These are phyloP conservation scores for Thymallus thymallus DNA, from an alignment of 2,113 vertebrate genomes.

Conservation along the genomic window DNA sequence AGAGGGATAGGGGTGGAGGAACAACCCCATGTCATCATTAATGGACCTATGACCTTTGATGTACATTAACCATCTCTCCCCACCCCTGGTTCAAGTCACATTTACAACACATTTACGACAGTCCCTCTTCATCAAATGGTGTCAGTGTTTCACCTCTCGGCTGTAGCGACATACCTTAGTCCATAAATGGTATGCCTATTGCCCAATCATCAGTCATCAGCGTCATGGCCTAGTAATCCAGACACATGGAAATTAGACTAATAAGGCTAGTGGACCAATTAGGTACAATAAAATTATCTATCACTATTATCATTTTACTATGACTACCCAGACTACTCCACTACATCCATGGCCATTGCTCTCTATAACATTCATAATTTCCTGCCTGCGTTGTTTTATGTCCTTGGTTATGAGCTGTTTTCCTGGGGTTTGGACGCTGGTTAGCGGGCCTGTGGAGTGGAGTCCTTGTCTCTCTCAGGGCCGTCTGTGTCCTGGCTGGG, in stretches of 20 bases:
- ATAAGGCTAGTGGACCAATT: not conserved
- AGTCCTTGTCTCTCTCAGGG: conserved; percentile 11
- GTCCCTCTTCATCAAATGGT: not conserved
- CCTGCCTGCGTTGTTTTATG: not conserved
- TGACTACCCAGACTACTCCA: not conserved
- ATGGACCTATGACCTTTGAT: not conserved
- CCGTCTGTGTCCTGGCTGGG: not conserved
- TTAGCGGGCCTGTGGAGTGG: not conserved
- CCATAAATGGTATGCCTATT: not conserved
- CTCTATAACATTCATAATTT: not conserved
- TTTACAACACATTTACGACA: not conserved
- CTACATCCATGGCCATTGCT: not conserved
- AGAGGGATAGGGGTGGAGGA: not conserved
- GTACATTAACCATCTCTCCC: not conserved
- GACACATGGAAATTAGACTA: not conserved
- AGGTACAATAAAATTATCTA: not conserved
- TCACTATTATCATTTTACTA: not conserved
- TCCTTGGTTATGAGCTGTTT: not conserved
- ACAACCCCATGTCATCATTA: not conserved
- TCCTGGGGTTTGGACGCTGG: conserved; percentile 1
- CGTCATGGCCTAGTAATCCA: not conserved
- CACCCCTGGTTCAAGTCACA: not conserved
- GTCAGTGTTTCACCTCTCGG: not conserved
- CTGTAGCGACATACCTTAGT: too few relatives aligned
- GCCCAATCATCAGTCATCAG: not conserved